These are phyloP conservation scores for Lynx canadensis DNA, from an alignment of 2,113 vertebrate genomes.

Conservation along the genomic window DNA sequence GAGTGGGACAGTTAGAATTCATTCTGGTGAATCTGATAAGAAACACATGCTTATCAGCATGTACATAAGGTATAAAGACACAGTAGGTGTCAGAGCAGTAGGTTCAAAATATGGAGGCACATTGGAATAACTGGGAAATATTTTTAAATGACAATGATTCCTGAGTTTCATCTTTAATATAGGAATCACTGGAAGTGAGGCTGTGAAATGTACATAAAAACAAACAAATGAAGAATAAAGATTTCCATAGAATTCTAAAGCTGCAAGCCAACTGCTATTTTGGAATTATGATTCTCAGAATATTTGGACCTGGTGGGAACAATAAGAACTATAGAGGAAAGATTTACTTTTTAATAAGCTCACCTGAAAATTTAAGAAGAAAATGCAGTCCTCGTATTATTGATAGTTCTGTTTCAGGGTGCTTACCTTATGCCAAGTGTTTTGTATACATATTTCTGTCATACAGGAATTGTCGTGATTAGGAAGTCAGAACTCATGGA, in stretches of 20 bases:
- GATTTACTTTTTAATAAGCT: background rate
- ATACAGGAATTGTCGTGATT: background rate
- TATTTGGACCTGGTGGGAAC: background rate
- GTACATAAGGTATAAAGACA: background rate
- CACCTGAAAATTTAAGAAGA: background rate
- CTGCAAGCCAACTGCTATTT: background rate
- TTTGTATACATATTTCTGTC: background rate
- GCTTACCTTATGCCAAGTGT: background rate
- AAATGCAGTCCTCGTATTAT: background rate
- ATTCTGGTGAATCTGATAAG: background rate
- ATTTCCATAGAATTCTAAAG: background rate
- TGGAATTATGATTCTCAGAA: background rate
- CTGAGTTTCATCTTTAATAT: background rate
- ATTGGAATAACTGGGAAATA: background rate
- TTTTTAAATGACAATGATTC: background rate
- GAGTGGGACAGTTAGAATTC: background rate
- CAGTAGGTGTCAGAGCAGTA: background rate
- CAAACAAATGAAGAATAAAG: background rate
- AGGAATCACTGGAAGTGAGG: background rate
- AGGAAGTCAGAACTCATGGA: background rate
- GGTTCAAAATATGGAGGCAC: background rate
- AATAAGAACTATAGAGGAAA: background rate
- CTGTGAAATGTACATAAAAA: background rate
- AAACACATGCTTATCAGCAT: background rate
- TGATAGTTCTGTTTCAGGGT: background rate